These are phyloP conservation scores for Platyura marginata DNA, from an alignment of 1,140 invertebrate species.

Conservation along the genomic window DNA sequence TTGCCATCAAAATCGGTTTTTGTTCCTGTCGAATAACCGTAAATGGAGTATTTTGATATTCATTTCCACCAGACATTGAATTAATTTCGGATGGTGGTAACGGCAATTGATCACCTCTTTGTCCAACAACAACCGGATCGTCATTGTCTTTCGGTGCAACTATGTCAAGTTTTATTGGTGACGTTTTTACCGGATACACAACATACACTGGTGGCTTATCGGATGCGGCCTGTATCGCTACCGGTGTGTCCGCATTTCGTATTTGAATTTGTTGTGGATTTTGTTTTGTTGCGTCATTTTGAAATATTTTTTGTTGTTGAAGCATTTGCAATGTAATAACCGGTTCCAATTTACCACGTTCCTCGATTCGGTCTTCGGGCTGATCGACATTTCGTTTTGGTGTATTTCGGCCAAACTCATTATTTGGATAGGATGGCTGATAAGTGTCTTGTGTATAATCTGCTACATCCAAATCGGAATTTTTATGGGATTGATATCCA, in stretches of 20 bases:
- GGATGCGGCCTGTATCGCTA: conserved; percentile 13
- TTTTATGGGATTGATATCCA: background rate
- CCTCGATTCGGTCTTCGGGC: conserved; percentile 13
- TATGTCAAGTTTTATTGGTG: background rate
- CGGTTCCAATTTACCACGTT: conserved; percentile 16
- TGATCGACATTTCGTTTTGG: conserved; percentile 11
- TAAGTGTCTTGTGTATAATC: background rate
- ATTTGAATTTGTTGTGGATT: conserved; percentile 4
- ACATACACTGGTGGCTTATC: conserved; percentile 36
- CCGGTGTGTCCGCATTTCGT: conserved; percentile 13
- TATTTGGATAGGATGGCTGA: conserved; percentile 18
- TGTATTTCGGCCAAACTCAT: conserved; percentile 1
- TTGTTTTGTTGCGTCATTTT: conserved; percentile 11
- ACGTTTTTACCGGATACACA: conserved; percentile 34
- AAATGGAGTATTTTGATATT: conserved; percentile 22
- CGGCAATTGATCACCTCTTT: conserved; percentile 30
- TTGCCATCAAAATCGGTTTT: conserved; percentile 24
- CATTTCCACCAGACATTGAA: conserved; percentile 8
- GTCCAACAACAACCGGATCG: conserved; percentile 33
- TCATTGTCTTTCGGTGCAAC: conserved; percentile 19
- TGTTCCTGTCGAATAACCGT: conserved; percentile 26
- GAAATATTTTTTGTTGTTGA: conserved; percentile 22
- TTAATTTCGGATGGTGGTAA: conserved; percentile 29
- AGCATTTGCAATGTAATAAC: conserved; percentile 48
- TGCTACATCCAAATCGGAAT: conserved; percentile 5